Evolutionary conservation across 2,113 vertebrate species (phyloP).

Genomic region (Arenaria interpres): DNA sequence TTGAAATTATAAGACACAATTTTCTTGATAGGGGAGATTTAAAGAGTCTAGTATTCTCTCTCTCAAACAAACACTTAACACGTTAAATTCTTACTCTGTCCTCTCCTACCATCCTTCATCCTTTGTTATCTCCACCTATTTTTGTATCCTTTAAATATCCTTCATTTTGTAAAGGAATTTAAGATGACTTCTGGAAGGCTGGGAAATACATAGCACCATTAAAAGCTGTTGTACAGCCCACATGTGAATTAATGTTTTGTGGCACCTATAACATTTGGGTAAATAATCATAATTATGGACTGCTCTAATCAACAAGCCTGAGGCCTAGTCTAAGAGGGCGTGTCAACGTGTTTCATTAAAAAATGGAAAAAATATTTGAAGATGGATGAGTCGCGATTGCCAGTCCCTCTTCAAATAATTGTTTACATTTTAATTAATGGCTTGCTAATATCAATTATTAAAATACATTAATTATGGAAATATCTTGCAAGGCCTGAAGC

Average conservation of each 20-base stretch:
- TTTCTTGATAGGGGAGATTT: not conserved
- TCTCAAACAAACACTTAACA: not conserved
- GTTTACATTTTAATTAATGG: not conserved
- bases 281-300: not conserved
- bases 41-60: not conserved
- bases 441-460: not conserved
- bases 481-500: not conserved
- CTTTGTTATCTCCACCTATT: not conserved
- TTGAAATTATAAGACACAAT: not conserved
- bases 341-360: not conserved
- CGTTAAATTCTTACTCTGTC: not conserved
- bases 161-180: not conserved
- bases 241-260: not conserved
- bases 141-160: too few species aligned
- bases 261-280: not conserved
- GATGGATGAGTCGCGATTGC: not conserved
- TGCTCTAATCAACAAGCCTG: not conserved
- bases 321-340: rapidly evolving
- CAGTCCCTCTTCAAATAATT: not conserved
- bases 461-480: not conserved
- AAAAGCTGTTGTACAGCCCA: not conserved
- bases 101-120: not conserved
- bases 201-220: not conserved
- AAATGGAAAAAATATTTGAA: not conserved
- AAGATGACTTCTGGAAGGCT: not conserved